Conservation (phyloP, 2,797 vertebrate species). For the Chiroxiphia lanceolata region DNA sequence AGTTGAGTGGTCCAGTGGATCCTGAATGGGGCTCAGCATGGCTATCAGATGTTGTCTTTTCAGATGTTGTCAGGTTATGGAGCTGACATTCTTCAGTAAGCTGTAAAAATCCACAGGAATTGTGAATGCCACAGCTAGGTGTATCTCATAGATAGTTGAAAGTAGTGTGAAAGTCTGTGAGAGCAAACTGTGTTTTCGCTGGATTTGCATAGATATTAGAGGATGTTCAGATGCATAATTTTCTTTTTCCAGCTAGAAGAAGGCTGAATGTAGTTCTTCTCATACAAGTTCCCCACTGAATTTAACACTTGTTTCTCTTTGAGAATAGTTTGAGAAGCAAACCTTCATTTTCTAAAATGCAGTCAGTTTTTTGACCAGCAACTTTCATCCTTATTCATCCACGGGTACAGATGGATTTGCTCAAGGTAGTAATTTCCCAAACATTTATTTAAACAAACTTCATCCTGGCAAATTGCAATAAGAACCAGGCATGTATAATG, state of each 20-base stretch:
- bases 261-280: not conserved
- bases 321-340: not conserved
- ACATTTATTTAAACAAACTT: constrained; percentile 10
- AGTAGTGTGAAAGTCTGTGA: not conserved
- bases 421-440: not conserved
- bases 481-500: not conserved
- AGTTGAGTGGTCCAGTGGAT: not conserved
- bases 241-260: not conserved
- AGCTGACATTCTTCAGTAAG: not conserved
- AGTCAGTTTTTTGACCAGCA: not conserved
- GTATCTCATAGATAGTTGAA: not conserved
- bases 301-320: not conserved
- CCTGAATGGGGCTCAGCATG: not conserved
- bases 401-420: not conserved
- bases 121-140: not conserved
- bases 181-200: not conserved
- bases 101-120: not conserved
- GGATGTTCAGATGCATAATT: not conserved
- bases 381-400: not conserved
- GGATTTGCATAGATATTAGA: not conserved
- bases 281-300: not conserved
- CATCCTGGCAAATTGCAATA: not conserved
- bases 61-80: too few species aligned
- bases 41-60: not conserved
- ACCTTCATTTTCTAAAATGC: not conserved